These are phyloP conservation scores for Sitophilus oryzae DNA, from an alignment of 1,140 invertebrate genomes.

Conservation along the genomic window DNA sequence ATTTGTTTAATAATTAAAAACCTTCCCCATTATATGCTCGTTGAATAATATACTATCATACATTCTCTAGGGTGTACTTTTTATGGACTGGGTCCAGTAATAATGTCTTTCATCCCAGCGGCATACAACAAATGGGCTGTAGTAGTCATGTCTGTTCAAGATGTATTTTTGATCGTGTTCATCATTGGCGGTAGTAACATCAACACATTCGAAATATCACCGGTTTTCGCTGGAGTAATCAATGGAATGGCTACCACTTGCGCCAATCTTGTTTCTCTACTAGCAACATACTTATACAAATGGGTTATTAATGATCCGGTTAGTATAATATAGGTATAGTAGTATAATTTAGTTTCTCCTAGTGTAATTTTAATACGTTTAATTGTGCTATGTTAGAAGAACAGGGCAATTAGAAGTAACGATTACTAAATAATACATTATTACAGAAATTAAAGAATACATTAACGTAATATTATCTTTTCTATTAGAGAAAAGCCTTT, in stretches of 20 bases:
- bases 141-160: neutral
- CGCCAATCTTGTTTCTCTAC: neutral
- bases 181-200: neutral
- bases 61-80: neutral
- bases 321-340: too few species aligned
- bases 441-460: too few species aligned
- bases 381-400: too few species aligned
- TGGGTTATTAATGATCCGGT: neutral
- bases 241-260: neutral
- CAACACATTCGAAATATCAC: neutral
- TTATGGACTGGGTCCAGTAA: neutral
- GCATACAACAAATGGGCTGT: neutral
- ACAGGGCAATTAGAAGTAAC: too few species aligned
- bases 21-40: too few species aligned
- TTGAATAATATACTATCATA: too few species aligned
- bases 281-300: neutral
- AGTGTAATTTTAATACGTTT: too few species aligned
- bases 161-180: neutral
- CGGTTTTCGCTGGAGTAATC: neutral
- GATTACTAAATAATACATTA: too few species aligned
- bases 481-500: too few species aligned
- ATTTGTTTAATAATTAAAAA: too few species aligned
- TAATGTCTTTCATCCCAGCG: neutral
- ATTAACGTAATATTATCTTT: too few species aligned
- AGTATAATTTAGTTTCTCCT: too few species aligned